phyloP scores from a whole-genome alignment of 1,140 invertebrate species.

The Tribolium castaneum region DNA sequence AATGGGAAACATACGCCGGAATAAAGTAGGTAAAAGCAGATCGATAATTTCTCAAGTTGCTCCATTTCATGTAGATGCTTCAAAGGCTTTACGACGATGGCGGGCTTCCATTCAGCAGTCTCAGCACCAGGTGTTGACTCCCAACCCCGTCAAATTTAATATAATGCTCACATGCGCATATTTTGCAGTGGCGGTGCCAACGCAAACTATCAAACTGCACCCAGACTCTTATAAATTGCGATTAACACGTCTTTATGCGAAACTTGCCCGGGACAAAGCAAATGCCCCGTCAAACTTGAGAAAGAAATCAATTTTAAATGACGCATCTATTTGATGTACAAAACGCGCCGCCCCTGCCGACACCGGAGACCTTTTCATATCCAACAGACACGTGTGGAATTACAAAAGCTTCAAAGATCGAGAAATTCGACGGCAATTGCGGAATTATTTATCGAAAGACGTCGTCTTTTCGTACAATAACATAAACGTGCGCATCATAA shows the following conservation, averaged over 20 bases:
- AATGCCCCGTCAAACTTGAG: not conserved
- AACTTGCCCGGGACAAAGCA: too few species aligned
- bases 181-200: slow-evolving; percentile 13
- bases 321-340: not conserved
- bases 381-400: not conserved
- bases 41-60: slow-evolving; percentile 42
- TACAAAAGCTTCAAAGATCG: not conserved
- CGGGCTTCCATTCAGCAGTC: not conserved
- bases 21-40: slow-evolving; percentile 36
- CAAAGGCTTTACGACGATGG: slow-evolving; percentile 29
- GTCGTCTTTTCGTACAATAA: not conserved
- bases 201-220: not conserved
- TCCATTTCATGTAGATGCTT: slow-evolving; percentile 31
- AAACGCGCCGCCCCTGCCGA: slow-evolving; percentile 7
- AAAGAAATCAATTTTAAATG: not conserved
- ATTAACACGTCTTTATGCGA: not conserved
- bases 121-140: slow-evolving; percentile 40
- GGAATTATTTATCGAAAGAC: slow-evolving; percentile 6
- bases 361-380: slow-evolving; percentile 9
- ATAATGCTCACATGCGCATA: slow-evolving; percentile 28
- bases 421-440: slow-evolving; percentile 11
- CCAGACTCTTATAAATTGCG: not conserved
- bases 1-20: slow-evolving; percentile 32
- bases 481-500: slow-evolving; percentile 6
- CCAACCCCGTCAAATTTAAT: slow-evolving; percentile 37